Conservation (phyloP, 2,113 vertebrate genomes). For the Phylloscopus trochilus region DNA sequence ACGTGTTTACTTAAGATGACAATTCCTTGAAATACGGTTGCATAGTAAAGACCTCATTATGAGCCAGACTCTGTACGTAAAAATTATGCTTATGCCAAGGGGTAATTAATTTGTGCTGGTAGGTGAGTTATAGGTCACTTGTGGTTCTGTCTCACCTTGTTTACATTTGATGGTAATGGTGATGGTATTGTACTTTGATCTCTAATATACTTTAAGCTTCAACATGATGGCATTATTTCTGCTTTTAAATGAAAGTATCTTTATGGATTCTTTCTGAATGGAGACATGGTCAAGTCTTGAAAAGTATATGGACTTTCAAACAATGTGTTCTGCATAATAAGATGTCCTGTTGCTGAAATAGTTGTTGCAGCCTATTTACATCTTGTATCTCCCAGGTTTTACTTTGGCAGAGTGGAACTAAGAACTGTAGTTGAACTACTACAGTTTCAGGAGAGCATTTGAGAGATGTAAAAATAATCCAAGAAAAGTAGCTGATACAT, state of each 20-base stretch:
- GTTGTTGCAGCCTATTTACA: neutral
- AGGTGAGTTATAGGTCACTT: slow-evolving; percentile 55
- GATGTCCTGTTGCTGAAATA: neutral
- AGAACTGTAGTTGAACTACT: neutral
- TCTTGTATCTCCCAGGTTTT: neutral
- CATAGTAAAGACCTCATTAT: slow-evolving; percentile 72
- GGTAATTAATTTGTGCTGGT: slow-evolving; percentile 72
- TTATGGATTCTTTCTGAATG: neutral
- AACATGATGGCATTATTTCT: neutral
- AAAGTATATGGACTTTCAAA: neutral
- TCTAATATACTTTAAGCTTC: neutral
- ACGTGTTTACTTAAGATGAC: slow-evolving; percentile 71
- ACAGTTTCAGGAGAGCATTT: neutral
- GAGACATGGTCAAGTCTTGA: neutral
- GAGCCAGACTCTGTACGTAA: slow-evolving; percentile 37
- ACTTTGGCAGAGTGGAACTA: neutral
- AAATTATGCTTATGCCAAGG: slow-evolving; percentile 33
- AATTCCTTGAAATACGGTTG: slow-evolving; percentile 64
- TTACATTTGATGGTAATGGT: neutral
- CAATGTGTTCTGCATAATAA: neutral
- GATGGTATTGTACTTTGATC: neutral
- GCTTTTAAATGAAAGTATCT: neutral
- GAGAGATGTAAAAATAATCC: neutral
- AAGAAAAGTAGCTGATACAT: neutral
- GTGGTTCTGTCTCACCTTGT: slow-evolving; percentile 37